phyloP scores from a whole-genome alignment of 2,888 invertebrate species.

The Dasypolia templi region DNA sequence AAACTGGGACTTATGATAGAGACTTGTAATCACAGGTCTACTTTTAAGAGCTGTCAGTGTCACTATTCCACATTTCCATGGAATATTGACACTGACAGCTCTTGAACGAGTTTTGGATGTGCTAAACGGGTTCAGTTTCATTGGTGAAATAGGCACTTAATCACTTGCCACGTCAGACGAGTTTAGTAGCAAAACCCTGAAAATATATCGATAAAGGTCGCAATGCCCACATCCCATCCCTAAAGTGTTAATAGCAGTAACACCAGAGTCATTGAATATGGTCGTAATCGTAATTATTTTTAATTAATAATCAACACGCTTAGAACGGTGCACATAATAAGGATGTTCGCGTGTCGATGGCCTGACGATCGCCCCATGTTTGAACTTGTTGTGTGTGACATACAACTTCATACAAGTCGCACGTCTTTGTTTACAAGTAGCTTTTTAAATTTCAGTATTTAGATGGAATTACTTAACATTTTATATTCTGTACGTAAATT shows the following conservation, averaged over 20 bases:
- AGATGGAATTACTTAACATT: neutral
- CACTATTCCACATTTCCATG: too few relatives aligned
- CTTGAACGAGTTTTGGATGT: too few relatives aligned
- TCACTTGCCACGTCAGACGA: too few relatives aligned
- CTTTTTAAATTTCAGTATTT: slow-evolving; percentile 1
- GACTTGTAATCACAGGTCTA: too few relatives aligned
- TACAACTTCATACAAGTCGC: neutral
- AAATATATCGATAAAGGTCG: slow-evolving; percentile 59
- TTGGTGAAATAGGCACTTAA: too few relatives aligned
- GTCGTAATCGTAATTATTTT: slow-evolving; percentile 91
- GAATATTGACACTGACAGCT: too few relatives aligned
- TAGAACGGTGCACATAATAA: slow-evolving; percentile 87
- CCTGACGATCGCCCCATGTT: slow-evolving; percentile 54
- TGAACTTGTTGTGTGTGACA: slow-evolving; percentile 48
- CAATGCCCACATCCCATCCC: slow-evolving; percentile 69
- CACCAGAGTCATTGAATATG: slow-evolving; percentile 90
- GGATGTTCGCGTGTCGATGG: slow-evolving; percentile 88
- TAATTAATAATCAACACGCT: slow-evolving; percentile 91
- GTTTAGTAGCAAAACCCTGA: neutral
- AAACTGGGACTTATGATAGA: neutral
- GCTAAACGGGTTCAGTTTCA: too few relatives aligned
- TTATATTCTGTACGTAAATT: too few relatives aligned
- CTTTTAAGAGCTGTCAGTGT: too few relatives aligned
- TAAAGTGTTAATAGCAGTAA: slow-evolving; percentile 88
- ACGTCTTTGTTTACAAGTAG: slow-evolving; percentile 22